phyloP scores from a whole-genome alignment of 2,888 invertebrate species.

The Cephus sareptanus region DNA sequence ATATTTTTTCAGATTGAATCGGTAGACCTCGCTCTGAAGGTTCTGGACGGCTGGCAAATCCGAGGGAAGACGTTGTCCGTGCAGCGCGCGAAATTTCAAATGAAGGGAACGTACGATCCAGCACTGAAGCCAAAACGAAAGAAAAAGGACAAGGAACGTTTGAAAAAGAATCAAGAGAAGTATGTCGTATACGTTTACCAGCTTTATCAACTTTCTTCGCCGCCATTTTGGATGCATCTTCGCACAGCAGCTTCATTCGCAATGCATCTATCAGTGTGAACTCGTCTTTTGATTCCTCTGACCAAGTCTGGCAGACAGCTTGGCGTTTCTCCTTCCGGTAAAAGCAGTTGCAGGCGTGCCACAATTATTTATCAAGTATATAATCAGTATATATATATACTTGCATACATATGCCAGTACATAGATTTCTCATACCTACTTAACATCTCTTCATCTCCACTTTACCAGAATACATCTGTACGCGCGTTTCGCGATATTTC shows the following conservation, averaged over 20 bases:
- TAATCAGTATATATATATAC: background rate
- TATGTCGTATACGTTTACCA: constrained; percentile 57
- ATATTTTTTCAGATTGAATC: constrained; percentile 79
- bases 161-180: constrained; percentile 93
- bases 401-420: background rate
- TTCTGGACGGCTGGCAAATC: constrained; percentile 88
- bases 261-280: background rate
- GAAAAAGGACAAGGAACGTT: constrained; percentile 86
- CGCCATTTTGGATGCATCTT: background rate
- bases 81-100: constrained; percentile 92
- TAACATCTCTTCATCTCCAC: background rate
- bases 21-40: constrained; percentile 89
- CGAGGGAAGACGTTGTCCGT: constrained; percentile 87
- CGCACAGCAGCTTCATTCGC: background rate
- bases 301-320: constrained; percentile 45
- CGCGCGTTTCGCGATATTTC: background rate
- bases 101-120: constrained; percentile 96
- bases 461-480: background rate
- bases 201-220: background rate
- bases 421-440: background rate
- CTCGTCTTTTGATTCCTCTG: background rate
- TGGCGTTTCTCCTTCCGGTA: constrained; percentile 49
- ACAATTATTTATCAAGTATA: background rate
- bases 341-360: constrained; percentile 51
- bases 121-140: constrained; percentile 90